Percentiles rank a stretch among this genome's conserved stretches.
phyloP scores from a whole-genome alignment of 2,888 invertebrate species.

The Creontiades dilutus region DNA sequence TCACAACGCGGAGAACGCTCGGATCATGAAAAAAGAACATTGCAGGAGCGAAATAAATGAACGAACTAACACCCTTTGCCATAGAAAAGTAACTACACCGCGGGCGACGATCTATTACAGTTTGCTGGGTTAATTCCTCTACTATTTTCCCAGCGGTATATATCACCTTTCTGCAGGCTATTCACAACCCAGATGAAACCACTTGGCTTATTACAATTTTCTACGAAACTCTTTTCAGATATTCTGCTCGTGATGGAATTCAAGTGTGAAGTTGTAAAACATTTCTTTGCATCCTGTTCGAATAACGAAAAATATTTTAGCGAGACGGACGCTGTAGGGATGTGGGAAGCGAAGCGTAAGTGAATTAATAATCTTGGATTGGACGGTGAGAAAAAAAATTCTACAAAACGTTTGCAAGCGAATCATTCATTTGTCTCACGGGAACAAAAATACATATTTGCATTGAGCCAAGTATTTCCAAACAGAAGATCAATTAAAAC shows the following conservation, averaged over 20 bases:
- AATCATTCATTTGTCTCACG: neutral
- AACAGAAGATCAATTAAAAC: neutral
- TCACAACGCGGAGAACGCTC: neutral
- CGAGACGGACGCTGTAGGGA: too few relatives aligned
- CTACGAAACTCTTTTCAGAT: too few relatives aligned
- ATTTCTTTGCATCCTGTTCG: too few relatives aligned
- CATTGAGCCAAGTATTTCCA: neutral
- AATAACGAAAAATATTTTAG: too few relatives aligned
- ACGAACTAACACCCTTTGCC: constrained; percentile 8
- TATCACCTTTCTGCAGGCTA: neutral
- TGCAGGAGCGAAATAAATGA: neutral
- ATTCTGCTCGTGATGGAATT: too few relatives aligned
- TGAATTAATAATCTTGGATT: neutral
- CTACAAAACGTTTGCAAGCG: neutral
- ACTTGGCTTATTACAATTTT: too few relatives aligned
- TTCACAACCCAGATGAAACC: too few relatives aligned
- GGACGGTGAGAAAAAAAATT: neutral
- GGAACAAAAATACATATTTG: neutral
- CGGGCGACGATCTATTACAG: neutral
- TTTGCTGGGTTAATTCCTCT: constrained; percentile 10
- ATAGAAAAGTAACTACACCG: constrained; percentile 22
- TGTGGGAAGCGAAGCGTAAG: too few relatives aligned
- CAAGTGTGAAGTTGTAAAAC: too few relatives aligned
- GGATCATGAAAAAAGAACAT: neutral
- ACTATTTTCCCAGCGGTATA: neutral